Evolutionary conservation across 2,113 vertebrate genomes (phyloP), one percentile per base, ranked within the genome.

Genomic region (Vulpes vulpes): DNA sequence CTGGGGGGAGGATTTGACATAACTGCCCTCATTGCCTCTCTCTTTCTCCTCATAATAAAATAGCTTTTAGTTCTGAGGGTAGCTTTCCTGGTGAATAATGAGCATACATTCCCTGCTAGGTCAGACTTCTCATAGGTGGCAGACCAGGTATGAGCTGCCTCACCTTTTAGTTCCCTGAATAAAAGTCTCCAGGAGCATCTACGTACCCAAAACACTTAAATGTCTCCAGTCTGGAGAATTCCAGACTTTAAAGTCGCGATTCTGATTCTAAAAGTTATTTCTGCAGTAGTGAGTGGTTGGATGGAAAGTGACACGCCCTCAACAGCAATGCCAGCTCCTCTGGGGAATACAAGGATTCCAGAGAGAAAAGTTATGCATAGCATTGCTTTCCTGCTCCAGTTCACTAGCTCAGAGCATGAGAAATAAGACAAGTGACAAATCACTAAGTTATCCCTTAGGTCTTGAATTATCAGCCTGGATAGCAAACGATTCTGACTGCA

Each of bases 381-480:
- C 32, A 1, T 73, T 59, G 65, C 80, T 80, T 89, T 94, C 30
- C 32, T 80, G 20, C 74, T 93, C 22, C 59, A 81, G 87, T 60
- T 92, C 86, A 80, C 38, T 85, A 71, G n/a, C 23, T 96, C 80
- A 73, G 43, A 92, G 59, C 67, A 38, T 79, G 38, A 83, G 12
- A 53, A 94, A 53, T 73, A 86, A 92, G 55, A 85, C 51, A 95
- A 96, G 16, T 79, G 60, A 92, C 87, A 96, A 67, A 89, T 96
- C 73, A 92, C 86, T n/a, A 55, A 95, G 71, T 87, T 92, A 67
- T 65, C 67, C 55, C 91, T 96, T 60, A 83, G 49, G 67, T 94
- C 27, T 82, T 82, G 19, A 89, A 22, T 76, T 78, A 53, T 86
- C 71, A 86, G 53, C 19, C 11, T 78, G 78, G 43, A 49, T 57